Percentiles rank a stretch among this genome's conserved stretches.
phyloP scores from a whole-genome alignment of 2,797 vertebrate species.

The Sparidentex hasta region DNA sequence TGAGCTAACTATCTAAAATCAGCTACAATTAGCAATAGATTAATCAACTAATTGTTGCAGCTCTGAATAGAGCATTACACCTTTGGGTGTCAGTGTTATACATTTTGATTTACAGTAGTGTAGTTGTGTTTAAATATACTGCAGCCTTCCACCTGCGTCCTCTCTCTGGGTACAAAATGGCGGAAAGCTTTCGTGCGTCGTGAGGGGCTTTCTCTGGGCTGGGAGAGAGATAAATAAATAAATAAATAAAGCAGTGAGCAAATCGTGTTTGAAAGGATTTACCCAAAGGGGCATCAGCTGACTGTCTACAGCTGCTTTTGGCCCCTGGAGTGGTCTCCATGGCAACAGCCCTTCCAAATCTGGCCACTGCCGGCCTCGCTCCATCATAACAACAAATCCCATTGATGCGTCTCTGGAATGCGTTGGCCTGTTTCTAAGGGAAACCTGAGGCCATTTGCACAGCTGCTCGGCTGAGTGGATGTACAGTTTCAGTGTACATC shows the following conservation, averaged over 20 bases:
- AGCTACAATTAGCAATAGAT: not conserved
- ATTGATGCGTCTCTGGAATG: conserved; percentile 82
- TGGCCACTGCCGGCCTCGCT: conserved; percentile 72
- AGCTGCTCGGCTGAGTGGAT: conserved; percentile 69
- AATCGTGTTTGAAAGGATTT: conserved; percentile 80
- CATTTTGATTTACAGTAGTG: not conserved
- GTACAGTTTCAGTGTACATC: conserved; percentile 60
- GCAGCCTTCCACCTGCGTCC: conserved; percentile 28
- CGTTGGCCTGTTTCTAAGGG: conserved; percentile 71
- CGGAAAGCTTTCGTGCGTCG: conserved; percentile 33
- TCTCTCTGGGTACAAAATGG: conserved; percentile 68
- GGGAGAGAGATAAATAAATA: conserved; percentile 69
- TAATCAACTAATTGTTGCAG: not conserved
- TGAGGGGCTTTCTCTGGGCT: conserved; percentile 47
- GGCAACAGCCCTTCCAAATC: conserved; percentile 80
- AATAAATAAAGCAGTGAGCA: conserved; percentile 74
- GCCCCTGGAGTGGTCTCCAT: conserved; percentile 79
- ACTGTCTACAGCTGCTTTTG: conserved; percentile 83
- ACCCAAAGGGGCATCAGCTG: conserved; percentile 82
- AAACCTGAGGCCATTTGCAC: conserved; percentile 72
- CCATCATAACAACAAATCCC: conserved; percentile 82
- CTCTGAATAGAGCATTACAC: not conserved
- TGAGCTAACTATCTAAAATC: too few relatives aligned
- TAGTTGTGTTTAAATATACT: conserved; percentile 1
- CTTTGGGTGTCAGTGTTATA: not conserved